A percentile compares a stretch with the other conserved stretches of the same genome.
These are phyloP conservation scores for Agonum fuliginosum DNA, from an alignment of 2,888 invertebrate species.

Conservation along the genomic window DNA sequence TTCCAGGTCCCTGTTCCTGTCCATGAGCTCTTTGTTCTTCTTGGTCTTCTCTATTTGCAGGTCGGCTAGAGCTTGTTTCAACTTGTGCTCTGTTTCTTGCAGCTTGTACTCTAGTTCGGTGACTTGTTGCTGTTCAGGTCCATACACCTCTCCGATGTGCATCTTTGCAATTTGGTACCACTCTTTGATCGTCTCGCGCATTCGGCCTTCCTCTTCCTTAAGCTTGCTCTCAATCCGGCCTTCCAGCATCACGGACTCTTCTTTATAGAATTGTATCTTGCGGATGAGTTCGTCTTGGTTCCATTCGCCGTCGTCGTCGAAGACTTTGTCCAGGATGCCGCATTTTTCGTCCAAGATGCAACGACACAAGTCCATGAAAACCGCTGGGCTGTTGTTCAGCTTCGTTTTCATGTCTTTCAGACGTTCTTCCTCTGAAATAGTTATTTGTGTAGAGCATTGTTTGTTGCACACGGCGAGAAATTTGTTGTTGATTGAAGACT, in stretches of 20 bases:
- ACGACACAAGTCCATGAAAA: slow-evolving; percentile 34
- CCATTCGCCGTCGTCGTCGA: slow-evolving; percentile 53
- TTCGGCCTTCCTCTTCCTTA: slow-evolving; percentile 37
- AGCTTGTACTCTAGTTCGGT: slow-evolving; percentile 43
- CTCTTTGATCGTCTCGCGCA: slow-evolving; percentile 33
- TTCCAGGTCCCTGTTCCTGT: slow-evolving; percentile 36
- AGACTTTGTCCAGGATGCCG: slow-evolving; percentile 40
- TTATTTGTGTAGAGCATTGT: not conserved
- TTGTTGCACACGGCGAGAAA: no score
- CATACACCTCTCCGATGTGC: not conserved
- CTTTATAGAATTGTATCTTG: slow-evolving; percentile 44
- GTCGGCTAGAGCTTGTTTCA: slow-evolving; percentile 43
- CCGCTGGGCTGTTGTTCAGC: not conserved
- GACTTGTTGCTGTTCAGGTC: no score
- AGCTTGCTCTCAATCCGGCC: slow-evolving; percentile 27
- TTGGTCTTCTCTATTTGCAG: slow-evolving; percentile 41
- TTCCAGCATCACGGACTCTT: not conserved
- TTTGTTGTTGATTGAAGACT: no score
- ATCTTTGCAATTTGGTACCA: slow-evolving; percentile 9
- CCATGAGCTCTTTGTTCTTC: slow-evolving; percentile 41
- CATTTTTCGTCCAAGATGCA: slow-evolving; percentile 44
- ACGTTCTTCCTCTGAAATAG: slow-evolving; percentile 9
- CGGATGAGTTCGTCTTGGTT: slow-evolving; percentile 39
- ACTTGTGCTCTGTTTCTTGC: slow-evolving; percentile 43
- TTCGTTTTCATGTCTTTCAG: slow-evolving; percentile 39